These are phyloP conservation scores for Calidris pugnax DNA, from an alignment of 2,113 vertebrate genomes.

Conservation along the genomic window DNA sequence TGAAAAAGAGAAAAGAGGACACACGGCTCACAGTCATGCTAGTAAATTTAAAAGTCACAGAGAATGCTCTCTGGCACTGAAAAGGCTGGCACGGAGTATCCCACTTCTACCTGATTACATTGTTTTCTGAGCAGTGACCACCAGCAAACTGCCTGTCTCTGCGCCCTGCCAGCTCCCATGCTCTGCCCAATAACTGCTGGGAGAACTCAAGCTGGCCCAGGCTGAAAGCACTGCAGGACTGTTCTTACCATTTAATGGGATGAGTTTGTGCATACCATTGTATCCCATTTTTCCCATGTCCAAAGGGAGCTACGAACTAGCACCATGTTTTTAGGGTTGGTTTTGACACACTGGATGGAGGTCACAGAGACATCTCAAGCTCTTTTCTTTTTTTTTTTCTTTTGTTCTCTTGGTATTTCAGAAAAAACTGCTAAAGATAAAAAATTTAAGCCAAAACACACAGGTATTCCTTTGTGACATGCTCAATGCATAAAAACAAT, in stretches of 20 bases:
- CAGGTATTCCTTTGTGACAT: neutral
- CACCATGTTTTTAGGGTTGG: neutral
- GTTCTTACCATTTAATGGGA: neutral
- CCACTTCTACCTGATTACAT: neutral
- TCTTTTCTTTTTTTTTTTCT: too few relatives aligned
- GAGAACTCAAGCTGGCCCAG: neutral
- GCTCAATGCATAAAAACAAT: neutral
- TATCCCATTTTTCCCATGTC: neutral
- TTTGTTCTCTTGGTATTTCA: neutral
- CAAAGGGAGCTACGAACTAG: neutral
- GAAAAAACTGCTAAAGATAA: neutral
- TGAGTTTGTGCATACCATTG: neutral
- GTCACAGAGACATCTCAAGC: neutral
- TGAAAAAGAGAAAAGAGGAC: neutral
- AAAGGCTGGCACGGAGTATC: neutral
- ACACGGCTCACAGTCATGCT: neutral
- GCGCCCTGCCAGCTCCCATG: neutral
- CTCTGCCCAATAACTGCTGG: neutral
- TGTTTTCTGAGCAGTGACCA: conserved; percentile 12
- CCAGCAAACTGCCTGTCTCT: neutral
- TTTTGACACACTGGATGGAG: neutral
- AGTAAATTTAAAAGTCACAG: neutral
- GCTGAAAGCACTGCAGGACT: neutral
- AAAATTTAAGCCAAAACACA: neutral
- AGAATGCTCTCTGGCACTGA: neutral